A percentile compares a stretch with the other conserved stretches of the same genome.
phyloP scores from a whole-genome alignment of 2,797 vertebrate genomes.

The Sebastes diaconus region DNA sequence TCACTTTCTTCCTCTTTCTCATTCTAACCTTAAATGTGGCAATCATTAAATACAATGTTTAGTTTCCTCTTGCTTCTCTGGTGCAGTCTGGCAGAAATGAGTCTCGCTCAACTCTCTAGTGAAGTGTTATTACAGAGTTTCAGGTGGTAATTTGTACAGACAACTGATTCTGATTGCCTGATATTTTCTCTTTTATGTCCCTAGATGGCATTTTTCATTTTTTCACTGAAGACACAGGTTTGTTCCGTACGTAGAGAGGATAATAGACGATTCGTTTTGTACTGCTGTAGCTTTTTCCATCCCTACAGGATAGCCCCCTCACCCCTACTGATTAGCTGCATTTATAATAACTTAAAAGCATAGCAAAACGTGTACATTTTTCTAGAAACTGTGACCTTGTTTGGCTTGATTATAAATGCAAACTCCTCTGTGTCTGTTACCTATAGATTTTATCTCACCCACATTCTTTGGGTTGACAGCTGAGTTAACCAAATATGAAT shows the following conservation, averaged over 20 bases:
- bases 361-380: not conserved
- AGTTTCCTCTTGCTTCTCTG: not conserved
- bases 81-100: constrained; percentile 14
- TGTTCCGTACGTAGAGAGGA: constrained; percentile 66
- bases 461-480: constrained; percentile 24
- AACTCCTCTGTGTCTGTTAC: constrained; percentile 14
- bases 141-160: constrained; percentile 35
- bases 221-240: constrained; percentile 79
- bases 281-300: constrained; percentile 42
- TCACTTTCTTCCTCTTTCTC: not conserved
- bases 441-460: constrained; percentile 34
- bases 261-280: constrained; percentile 52
- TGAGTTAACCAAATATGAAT: constrained; percentile 23
- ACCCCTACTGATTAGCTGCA: constrained; percentile 55
- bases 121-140: constrained; percentile 23
- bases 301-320: constrained; percentile 38
- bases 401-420: constrained; percentile 13
- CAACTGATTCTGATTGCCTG: constrained; percentile 63
- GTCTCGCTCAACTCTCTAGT: constrained; percentile 4
- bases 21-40: not conserved
- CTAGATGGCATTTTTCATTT: constrained; percentile 77
- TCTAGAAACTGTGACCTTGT: constrained; percentile 24
- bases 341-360: constrained; percentile 27
- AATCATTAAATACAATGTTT: constrained; percentile 9
- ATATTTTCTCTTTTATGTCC: constrained; percentile 65